Conservation (phyloP, 2,797 vertebrate species). For the Chelidonichthys spinosus region DNA sequence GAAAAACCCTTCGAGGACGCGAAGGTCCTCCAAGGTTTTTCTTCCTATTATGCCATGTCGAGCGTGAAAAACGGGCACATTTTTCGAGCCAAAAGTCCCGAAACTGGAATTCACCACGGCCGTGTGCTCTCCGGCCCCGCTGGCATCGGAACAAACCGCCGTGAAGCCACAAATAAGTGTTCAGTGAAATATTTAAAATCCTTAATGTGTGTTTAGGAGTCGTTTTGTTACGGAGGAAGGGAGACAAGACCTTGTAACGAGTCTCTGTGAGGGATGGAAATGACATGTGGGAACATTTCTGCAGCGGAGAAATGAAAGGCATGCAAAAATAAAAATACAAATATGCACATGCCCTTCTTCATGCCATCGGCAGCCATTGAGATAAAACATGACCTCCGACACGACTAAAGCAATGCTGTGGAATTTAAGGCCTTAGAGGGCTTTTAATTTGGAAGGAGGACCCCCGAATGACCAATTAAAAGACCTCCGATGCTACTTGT, state of each 20-base stretch:
- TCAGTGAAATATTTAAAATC: conserved; percentile 70
- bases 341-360: conserved; percentile 18
- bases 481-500: conserved; percentile 40
- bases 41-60: conserved; percentile 56
- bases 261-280: conserved; percentile 22
- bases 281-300: conserved; percentile 33
- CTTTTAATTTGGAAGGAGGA: conserved; percentile 48
- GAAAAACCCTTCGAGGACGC: no score
- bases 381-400: conserved; percentile 53
- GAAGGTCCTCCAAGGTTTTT: conserved; percentile 21
- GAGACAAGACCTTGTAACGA: conserved; percentile 41
- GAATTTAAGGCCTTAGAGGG: conserved; percentile 30
- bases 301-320: conserved; percentile 41
- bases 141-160: conserved; percentile 63
- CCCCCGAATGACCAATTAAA: conserved; percentile 75
- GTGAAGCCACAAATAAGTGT: conserved; percentile 67
- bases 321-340: conserved; percentile 44
- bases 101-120: conserved; percentile 57
- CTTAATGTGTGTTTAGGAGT: conserved; percentile 51
- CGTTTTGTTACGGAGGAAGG: conserved; percentile 4
- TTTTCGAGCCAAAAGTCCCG: conserved; percentile 45
- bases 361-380: conserved; percentile 39
- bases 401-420: conserved; percentile 40
- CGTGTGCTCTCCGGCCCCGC: conserved; percentile 30
- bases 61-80: conserved; percentile 60